Percentiles rank a stretch among this genome's conserved stretches.
Conservation (phyloP, 2,113 vertebrate species). For the Xenopus tropicalis region UCB_Xtro_10.0 CM004444.2:166822501-166823000, state of each 20-base stretch:
- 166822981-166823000: constrained; percentile 7
- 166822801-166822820: constrained; percentile 39
- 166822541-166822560: no score
- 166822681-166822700: no score
- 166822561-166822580: no score
- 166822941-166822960: constrained; percentile 36
- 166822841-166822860: constrained; percentile 16
- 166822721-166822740: no score
- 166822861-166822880: constrained; percentile 36
- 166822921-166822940: constrained; percentile 29
- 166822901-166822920: constrained; percentile 36
- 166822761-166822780: constrained; percentile 1
- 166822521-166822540: no score
- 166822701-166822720: no score
- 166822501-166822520: no score
- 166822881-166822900: constrained; percentile 41
- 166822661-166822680: no score
- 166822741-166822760: neutral
- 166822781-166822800: constrained; percentile 21
- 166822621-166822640: no score
- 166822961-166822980: constrained; percentile 25
- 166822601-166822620: no score
- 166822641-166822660: no score
- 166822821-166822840: constrained; percentile 22
- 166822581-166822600: no score